Conservation (phyloP, 2,797 vertebrate species). For the Onychomys arenicola region DNA sequence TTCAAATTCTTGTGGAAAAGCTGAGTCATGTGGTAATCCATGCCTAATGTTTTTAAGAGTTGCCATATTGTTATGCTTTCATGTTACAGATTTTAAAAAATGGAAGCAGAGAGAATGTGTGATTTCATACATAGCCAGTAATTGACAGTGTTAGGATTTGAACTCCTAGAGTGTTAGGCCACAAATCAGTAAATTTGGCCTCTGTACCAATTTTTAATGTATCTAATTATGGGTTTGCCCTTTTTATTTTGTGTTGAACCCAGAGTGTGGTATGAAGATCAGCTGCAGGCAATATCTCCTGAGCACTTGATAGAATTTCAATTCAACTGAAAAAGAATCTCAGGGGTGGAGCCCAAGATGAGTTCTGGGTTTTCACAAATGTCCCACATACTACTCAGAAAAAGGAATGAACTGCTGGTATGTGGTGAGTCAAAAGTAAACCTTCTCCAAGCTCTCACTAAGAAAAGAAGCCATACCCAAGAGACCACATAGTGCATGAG, state of each 20-base stretch:
- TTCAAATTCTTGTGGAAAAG: neutral
- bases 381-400: neutral
- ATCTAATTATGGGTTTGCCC: neutral
- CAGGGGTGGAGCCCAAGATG: neutral
- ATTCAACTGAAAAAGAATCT: neutral
- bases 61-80: neutral
- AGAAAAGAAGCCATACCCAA: neutral
- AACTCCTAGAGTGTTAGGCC: neutral
- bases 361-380: neutral
- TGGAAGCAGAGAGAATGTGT: neutral
- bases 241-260: neutral
- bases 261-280: neutral
- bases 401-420: neutral
- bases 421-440: neutral
- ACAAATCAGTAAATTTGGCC: neutral
- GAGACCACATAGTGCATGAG: accelerated
- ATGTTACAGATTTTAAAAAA: neutral
- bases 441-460: neutral
- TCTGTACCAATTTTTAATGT: neutral
- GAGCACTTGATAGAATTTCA: neutral
- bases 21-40: neutral
- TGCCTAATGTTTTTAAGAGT: neutral
- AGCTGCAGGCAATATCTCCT: neutral
- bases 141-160: neutral
- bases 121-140: neutral